These are phyloP conservation scores for Latrodectus hesperus DNA, from an alignment of 2,888 invertebrate genomes.

Conservation along the genomic window DNA sequence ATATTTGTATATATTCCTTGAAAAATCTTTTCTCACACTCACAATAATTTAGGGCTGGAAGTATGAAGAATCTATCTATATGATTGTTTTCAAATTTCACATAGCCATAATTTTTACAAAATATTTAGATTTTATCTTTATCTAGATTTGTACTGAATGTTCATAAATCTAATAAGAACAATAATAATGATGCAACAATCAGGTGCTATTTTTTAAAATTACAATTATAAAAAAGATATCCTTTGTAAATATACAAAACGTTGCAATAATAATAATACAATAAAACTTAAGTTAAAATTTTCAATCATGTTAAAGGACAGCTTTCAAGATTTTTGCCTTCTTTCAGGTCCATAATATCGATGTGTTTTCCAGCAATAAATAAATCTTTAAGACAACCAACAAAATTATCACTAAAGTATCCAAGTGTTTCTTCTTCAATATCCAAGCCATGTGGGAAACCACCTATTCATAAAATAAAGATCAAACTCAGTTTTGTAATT, in stretches of 20 bases:
- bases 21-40: too few relatives aligned
- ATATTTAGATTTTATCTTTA: too few relatives aligned
- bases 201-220: background rate
- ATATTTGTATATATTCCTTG: too few relatives aligned
- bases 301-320: slow-evolving; percentile 33
- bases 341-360: slow-evolving; percentile 58
- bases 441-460: slow-evolving; percentile 56
- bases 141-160: too few relatives aligned
- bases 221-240: background rate
- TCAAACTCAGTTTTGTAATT: background rate
- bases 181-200: too few relatives aligned
- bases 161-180: too few relatives aligned
- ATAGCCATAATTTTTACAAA: too few relatives aligned
- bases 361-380: slow-evolving; percentile 28
- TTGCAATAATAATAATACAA: background rate
- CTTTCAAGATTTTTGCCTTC: slow-evolving; percentile 61
- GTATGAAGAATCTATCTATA: too few relatives aligned
- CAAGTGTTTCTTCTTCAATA: slow-evolving; percentile 63
- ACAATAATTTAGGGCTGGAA: too few relatives aligned
- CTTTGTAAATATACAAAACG: background rate
- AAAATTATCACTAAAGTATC: slow-evolving; percentile 57
- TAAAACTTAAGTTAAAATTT: background rate
- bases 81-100: too few relatives aligned
- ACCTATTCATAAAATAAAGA: slow-evolving; percentile 21
- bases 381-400: slow-evolving; percentile 63